Percentiles rank a stretch among this genome's conserved stretches.
These are phyloP conservation scores for Cettia cetti DNA, from an alignment of 2,113 vertebrate species.

Conservation along the genomic window DNA sequence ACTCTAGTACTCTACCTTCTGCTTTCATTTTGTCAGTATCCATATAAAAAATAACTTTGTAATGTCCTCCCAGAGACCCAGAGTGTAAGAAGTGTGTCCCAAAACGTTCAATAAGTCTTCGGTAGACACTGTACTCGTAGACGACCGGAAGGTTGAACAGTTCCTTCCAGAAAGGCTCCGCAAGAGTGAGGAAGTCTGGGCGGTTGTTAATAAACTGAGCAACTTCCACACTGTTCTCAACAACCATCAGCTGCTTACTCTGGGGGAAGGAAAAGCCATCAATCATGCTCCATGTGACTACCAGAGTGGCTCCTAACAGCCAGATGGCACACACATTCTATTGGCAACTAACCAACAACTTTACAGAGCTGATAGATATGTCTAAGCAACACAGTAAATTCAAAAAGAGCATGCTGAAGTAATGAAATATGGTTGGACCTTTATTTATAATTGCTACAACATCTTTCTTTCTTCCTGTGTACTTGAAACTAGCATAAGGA, in stretches of 20 bases:
- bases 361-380: background rate
- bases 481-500: background rate
- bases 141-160: constrained; percentile 80
- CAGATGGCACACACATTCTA: background rate
- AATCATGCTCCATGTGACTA: background rate
- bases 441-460: background rate
- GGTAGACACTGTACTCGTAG: constrained; percentile 82
- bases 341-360: background rate
- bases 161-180: constrained; percentile 89
- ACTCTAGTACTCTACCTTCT: constrained; percentile 70
- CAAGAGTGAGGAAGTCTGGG: constrained; percentile 82
- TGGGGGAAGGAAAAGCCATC: constrained; percentile 40
- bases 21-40: constrained; percentile 69
- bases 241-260: constrained; percentile 81
- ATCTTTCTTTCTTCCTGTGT: background rate
- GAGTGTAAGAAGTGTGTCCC: constrained; percentile 91
- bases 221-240: constrained; percentile 89
- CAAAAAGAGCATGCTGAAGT: background rate
- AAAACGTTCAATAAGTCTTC: constrained; percentile 79
- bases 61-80: constrained; percentile 89
- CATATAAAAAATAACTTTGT: constrained; percentile 81
- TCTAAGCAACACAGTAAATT: background rate
- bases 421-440: background rate
- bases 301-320: background rate
- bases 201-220: constrained; percentile 91